phyloP scores from a whole-genome alignment of 1,140 invertebrate genomes.

The Daktulosphaira vitifoliae region DNA sequence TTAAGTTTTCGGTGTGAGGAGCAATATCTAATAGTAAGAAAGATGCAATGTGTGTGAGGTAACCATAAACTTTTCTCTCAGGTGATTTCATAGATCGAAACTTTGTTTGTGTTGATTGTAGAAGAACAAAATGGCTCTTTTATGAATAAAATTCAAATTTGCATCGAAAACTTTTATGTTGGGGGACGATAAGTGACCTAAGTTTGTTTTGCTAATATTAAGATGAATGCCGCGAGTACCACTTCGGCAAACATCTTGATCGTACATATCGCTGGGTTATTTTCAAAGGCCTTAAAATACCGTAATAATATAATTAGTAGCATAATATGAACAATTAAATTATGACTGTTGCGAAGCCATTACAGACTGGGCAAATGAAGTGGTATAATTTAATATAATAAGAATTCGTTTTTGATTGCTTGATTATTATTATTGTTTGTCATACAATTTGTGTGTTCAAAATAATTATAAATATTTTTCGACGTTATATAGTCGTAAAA shows the following conservation, averaged over 20 bases:
- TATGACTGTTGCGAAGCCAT: too few species aligned
- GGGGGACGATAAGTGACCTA: not conserved
- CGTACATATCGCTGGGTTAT: not conserved
- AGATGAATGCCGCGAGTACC: not conserved
- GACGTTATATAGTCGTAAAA: too few species aligned
- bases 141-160: constrained; percentile 22
- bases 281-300: not conserved
- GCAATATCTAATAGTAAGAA: too few species aligned
- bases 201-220: constrained; percentile 7
- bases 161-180: not conserved
- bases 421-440: too few species aligned
- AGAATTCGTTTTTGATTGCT: too few species aligned
- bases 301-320: not conserved
- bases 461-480: too few species aligned
- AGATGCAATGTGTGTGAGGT: not conserved
- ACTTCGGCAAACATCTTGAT: not conserved
- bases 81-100: constrained; percentile 10
- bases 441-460: too few species aligned
- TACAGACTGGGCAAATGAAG: too few species aligned
- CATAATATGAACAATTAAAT: constrained; percentile 3
- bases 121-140: not conserved
- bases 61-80: constrained; percentile 9
- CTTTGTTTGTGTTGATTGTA: constrained; percentile 7
- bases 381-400: too few species aligned
- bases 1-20: too few species aligned